Evolutionary conservation across 2,888 invertebrate species (phyloP), one percentile per base, ranked within the genome.

Genomic region (Steinernema scapterisci): DNA sequence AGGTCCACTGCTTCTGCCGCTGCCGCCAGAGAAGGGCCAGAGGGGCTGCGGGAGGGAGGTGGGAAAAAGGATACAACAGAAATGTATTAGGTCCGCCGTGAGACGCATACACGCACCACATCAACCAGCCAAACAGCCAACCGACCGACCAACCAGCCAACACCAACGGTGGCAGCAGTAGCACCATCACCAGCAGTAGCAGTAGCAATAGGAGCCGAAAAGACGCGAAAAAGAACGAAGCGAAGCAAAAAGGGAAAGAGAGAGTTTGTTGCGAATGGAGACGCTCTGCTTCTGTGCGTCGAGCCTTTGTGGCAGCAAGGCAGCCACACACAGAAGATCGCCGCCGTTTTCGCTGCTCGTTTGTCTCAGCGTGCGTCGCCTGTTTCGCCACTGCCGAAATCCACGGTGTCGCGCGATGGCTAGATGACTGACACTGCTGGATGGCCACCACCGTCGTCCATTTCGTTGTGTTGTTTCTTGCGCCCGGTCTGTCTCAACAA

Each of bases 241-340:
- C 48, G 45, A 45, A n/a, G n/a, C n/a, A n/a, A n/a, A 48, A 48
- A 48, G 13, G 9, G 38, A 9, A 9, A 19, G 48, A 48, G 21
- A 52, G 23, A 52, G 52, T 52, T 52, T 52, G 52, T 21, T 52
- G 52, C 21, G 52, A 52, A n/a, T 11, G 52, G 11, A 38, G 52
- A 52, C 52, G 52, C 52, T 52, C 52, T n/a, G 23, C 52, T 19
- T 52, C 52, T 52, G 52, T n/a, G 52, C 52, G 52, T 52, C 52
- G 52, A 52, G 52, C 52, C 52, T 11, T 23, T 38, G 52, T 5
- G 52, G 48, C 48, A 48, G 7, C 7, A 16, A 48, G n/a, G n/a
- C n/a, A n/a, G n/a, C n/a, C n/a, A n/a, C n/a, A n/a, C 38, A 38
- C 38, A 38, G n/a, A n/a, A n/a, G 38, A 38, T 38, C 38, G 38